Conservation (phyloP, 2,797 vertebrate genomes). For the Salarias fasciatus region DNA sequence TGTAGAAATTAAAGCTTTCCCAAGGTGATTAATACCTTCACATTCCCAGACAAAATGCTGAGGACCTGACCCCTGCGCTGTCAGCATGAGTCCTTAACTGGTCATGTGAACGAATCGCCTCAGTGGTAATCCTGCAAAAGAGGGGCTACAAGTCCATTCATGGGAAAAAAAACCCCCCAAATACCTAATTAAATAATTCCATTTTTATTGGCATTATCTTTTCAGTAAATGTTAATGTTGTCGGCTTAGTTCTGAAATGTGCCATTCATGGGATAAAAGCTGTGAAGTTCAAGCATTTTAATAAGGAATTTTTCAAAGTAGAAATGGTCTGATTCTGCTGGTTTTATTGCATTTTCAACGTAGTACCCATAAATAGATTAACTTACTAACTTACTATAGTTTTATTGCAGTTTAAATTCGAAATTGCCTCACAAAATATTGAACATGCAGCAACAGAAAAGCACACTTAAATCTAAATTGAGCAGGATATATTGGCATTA, state of each 20-base stretch:
- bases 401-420: too few relatives aligned
- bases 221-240: neutral
- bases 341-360: neutral
- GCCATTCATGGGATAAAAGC: too few relatives aligned
- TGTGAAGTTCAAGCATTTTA: neutral
- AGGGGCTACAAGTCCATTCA: neutral
- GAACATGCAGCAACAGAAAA: too few relatives aligned
- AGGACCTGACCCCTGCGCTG: conserved; percentile 1
- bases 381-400: too few relatives aligned
- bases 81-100: neutral
- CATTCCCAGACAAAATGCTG: neutral
- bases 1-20: neutral
- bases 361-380: too few relatives aligned
- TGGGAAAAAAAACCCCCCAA: neutral
- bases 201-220: neutral
- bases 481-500: too few relatives aligned
- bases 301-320: conserved; percentile 3
- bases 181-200: neutral
- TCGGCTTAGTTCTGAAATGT: neutral
- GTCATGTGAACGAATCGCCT: neutral
- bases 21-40: neutral
- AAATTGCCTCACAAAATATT: too few relatives aligned
- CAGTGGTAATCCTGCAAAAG: conserved; percentile 4
- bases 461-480: too few relatives aligned
- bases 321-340: neutral